Conservation (phyloP, 2,797 vertebrate genomes). For the Diglossa cyanea region DNA sequence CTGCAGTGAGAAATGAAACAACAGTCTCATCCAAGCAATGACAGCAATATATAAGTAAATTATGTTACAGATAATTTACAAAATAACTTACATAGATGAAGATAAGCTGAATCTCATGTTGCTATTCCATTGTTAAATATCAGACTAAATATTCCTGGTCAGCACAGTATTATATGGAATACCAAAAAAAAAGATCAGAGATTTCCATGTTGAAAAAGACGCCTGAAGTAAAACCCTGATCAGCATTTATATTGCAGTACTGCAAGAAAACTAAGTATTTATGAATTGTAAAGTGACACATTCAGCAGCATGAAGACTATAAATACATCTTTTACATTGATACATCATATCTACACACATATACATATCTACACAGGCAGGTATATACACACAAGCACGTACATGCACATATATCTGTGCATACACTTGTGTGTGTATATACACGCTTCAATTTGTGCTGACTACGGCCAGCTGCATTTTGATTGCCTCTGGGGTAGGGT, state of each 20-base stretch:
- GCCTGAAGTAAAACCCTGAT: constrained; percentile 36
- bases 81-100: constrained; percentile 65
- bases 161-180: background rate
- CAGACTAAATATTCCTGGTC: constrained; percentile 26
- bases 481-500: background rate
- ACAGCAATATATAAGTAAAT: constrained; percentile 12
- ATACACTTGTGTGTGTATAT: constrained; percentile 7
- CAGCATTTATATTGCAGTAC: constrained; percentile 13
- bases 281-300: constrained; percentile 64
- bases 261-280: constrained; percentile 20
- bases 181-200: background rate
- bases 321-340: constrained; percentile 67
- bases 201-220: background rate
- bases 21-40: constrained; percentile 9
- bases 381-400: background rate
- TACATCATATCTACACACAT: constrained; percentile 60
- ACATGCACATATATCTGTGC: background rate
- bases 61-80: constrained; percentile 60
- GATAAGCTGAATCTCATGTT: constrained; percentile 26
- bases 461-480: background rate
- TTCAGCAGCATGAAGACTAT: constrained; percentile 70
- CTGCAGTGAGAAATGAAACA: background rate
- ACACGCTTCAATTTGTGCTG: constrained; percentile 21
- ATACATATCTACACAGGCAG: constrained; percentile 47
- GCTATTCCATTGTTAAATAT: constrained; percentile 25